Evolutionary conservation across 2,113 vertebrate species (phyloP).

Genomic region (Lamprotornis superbus): DNA sequence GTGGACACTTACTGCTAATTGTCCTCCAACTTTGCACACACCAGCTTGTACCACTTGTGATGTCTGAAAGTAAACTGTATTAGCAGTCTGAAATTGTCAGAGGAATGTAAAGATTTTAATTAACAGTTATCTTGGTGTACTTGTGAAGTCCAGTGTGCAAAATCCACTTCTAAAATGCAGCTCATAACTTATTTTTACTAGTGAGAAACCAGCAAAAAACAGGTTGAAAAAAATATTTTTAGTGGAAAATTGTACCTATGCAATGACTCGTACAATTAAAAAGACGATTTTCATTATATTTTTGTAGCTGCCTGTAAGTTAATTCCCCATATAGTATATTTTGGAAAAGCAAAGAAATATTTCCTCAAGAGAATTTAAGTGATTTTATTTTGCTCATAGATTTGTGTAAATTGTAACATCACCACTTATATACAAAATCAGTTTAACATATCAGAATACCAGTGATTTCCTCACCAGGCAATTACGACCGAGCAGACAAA

Average conservation of each 20-base stretch:
- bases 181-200: not conserved
- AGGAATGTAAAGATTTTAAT: not conserved
- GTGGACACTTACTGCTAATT: not conserved
- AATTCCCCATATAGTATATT: not conserved
- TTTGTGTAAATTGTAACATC: not conserved
- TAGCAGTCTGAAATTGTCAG: not conserved
- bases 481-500: conserved; percentile 76
- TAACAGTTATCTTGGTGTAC: not conserved
- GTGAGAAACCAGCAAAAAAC: not conserved
- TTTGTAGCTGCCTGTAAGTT: not conserved
- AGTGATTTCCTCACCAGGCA: not conserved
- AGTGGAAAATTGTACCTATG: not conserved
- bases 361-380: not conserved
- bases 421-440: not conserved
- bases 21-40: not conserved
- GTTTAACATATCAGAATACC: not conserved
- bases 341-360: not conserved
- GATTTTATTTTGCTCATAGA: not conserved
- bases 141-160: not conserved
- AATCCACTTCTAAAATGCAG: not conserved
- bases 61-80: not conserved
- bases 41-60: not conserved
- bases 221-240: not conserved
- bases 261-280: not conserved
- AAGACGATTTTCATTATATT: not conserved